phyloP scores from a whole-genome alignment of 2,113 vertebrate species.

The Danio rerio region DNA sequence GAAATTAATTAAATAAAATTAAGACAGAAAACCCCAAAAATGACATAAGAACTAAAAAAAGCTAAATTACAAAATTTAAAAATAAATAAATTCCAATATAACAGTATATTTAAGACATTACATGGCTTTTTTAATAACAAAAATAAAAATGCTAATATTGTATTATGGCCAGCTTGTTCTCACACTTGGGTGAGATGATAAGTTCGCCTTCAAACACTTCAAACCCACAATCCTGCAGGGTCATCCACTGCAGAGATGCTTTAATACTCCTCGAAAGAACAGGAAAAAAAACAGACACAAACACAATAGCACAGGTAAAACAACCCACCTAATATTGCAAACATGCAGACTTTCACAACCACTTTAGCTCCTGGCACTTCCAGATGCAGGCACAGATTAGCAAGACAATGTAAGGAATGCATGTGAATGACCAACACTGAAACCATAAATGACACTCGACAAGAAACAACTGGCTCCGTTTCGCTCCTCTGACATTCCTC shows the following conservation, averaged over 20 bases:
- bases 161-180: background rate
- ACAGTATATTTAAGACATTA: too few species aligned
- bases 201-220: background rate
- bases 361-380: conserved; percentile 3
- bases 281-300: background rate
- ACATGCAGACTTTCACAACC: background rate
- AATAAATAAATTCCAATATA: background rate
- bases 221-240: background rate
- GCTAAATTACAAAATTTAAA: background rate
- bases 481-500: background rate
- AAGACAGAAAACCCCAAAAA: too few species aligned
- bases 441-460: background rate
- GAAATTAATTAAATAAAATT: too few species aligned
- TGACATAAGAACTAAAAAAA: background rate
- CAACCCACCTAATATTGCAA: background rate
- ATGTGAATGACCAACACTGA: background rate
- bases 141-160: background rate
- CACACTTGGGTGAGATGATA: background rate
- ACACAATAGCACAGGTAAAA: background rate
- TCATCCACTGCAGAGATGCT: background rate
- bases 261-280: background rate
- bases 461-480: background rate
- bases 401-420: background rate
- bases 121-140: too few species aligned
- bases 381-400: conserved; percentile 2